Base-by-base conservation (phyloP, 2,888 invertebrate species). In the Sicus ferrugineus region DNA sequence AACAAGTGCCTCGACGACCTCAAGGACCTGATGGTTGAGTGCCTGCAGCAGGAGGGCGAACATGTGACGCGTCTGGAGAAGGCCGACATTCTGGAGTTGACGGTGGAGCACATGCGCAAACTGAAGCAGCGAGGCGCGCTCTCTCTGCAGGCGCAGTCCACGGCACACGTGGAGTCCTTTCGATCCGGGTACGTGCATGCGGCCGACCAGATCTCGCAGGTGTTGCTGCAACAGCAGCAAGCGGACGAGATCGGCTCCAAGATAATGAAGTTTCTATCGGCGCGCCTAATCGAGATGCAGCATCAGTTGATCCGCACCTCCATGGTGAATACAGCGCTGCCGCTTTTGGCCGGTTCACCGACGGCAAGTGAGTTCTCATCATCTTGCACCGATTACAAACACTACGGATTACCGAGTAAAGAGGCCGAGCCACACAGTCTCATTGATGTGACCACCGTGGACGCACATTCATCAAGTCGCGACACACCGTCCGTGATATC, bases 1-100 rank as follows among this genome's bases (percentile, higher is more conserved):
- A 95, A 95, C 86, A 92, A 93, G 78, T 95, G 95, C 86, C 88
- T 95, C 81, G 95, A 95, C 85, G 94, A 95, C 83, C 89, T 95
- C 74, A 95, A 95, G 86, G 95, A 95, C 86, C 86, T 95, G 81
- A 94, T 95, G 93, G 94, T 95, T 48, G 84, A 84, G 73, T 84
- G 84, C 64, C 73, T 84, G 71, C 84, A 93, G 79, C 91, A 93
- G 73, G 94, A 94, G 85, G 94, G 94, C 73, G 94, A 94, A 85
- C 93, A 93, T 86, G 93, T 94, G 63, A 92, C 93, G 73, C 93
- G 94, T 79, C 86, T 94, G 84, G 94, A 94, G 85, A 94, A 94
- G 84, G 94, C 94, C 19, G 94, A 94, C 85, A 94, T 94, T 77
- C 88, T 94, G 82, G 94, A 94, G 81, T 84, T 94, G 83, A 94